A percentile compares a stretch with the other conserved stretches of the same genome.
phyloP scores from a whole-genome alignment of 2,797 vertebrate species.

The Amazona finschi region DNA sequence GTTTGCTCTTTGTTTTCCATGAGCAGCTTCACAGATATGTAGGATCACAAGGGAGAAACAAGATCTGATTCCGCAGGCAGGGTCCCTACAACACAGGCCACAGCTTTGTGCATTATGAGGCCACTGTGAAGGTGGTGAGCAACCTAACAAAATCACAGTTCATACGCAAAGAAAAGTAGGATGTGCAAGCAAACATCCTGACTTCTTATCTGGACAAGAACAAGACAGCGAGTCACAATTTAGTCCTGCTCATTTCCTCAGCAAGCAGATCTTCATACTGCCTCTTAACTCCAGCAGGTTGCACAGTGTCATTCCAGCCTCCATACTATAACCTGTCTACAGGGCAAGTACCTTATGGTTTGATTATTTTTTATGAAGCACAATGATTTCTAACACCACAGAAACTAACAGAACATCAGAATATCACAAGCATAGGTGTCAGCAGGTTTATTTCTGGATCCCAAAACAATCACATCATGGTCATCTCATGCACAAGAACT shows the following conservation, averaged over 20 bases:
- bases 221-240: background rate
- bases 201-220: background rate
- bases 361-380: background rate
- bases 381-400: background rate
- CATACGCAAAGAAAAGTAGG: fast-evolving
- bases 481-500: background rate
- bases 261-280: background rate
- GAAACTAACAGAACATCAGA: background rate
- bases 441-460: background rate
- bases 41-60: background rate
- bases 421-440: background rate
- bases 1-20: background rate
- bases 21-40: background rate
- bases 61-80: background rate
- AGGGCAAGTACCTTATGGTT: background rate
- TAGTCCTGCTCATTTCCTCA: background rate
- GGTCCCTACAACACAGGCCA: background rate
- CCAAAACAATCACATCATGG: background rate
- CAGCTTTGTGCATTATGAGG: background rate
- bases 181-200: background rate
- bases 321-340: background rate
- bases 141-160: background rate
- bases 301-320: background rate
- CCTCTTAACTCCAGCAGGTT: background rate
- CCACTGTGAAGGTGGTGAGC: background rate